These are phyloP conservation scores for Brachionus asplanchnoidis DNA, from an alignment of 1,140 invertebrate species.

Conservation along the genomic window DNA sequence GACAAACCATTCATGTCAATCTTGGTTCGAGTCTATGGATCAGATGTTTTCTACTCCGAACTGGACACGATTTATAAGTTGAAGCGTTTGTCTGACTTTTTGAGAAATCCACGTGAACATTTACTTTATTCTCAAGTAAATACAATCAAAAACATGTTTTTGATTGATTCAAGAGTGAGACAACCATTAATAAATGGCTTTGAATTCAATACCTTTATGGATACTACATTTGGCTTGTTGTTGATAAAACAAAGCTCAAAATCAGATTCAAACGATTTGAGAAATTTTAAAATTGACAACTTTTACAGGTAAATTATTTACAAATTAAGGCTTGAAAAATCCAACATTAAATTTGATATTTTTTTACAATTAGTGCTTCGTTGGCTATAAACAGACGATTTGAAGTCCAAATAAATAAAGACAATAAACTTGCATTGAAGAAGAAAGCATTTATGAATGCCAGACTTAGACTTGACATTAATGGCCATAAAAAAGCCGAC, in stretches of 20 bases:
- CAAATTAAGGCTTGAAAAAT: neutral
- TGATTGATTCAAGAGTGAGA: constrained; percentile 30
- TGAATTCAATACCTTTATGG: constrained; percentile 36
- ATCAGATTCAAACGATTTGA: neutral
- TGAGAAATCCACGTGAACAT: constrained; percentile 10
- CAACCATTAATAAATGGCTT: constrained; percentile 37
- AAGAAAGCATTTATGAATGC: constrained; percentile 29
- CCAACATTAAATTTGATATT: neutral
- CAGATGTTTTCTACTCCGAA: constrained; percentile 40
- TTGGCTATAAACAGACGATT: constrained; percentile 29
- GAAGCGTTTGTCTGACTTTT: constrained; percentile 3
- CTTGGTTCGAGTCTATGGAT: constrained; percentile 30
- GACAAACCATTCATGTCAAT: constrained; percentile 34
- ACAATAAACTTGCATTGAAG: constrained; percentile 5
- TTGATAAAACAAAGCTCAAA: constrained; percentile 28
- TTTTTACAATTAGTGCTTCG: neutral
- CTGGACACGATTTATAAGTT: neutral
- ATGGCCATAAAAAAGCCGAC: neutral
- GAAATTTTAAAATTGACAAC: constrained; percentile 15
- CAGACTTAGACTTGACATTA: constrained; percentile 7
- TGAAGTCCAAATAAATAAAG: constrained; percentile 32
- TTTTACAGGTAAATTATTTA: neutral
- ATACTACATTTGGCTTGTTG: constrained; percentile 4
- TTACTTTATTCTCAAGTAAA: constrained; percentile 32
- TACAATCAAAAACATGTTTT: constrained; percentile 38